Evolutionary conservation across 2,888 invertebrate genomes (phyloP), one percentile per base, ranked within the genome.

Genomic region (Griposia aprilina): DNA sequence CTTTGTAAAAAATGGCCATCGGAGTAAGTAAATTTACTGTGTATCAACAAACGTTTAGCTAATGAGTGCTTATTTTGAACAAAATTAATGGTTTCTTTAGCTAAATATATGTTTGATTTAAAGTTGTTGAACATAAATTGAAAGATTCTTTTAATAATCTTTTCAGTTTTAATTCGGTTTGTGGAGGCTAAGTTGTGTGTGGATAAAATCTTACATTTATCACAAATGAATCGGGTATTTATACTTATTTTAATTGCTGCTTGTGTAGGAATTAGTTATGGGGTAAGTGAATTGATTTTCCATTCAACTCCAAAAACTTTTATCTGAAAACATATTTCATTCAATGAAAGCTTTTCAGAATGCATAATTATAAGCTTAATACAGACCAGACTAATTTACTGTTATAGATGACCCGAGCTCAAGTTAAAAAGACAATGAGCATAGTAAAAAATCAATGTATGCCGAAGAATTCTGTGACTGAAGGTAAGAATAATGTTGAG

Each of bases 381-480:
- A 20, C 8, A 36, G 20, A 55, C 1, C 7, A 67, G 11, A n/a
- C 8, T 8, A 50, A 41, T 70, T 71, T 57, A 7, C 17, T 74
- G 72, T 82, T 87, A 6, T 80, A 96, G 96, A 95, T 96, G 95
- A 91, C 94, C 8, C 90, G 94, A 80, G 97, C 97, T 3, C 98
- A 98, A 91, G 93, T 98, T 89, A 97, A 97, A 87, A 97, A 97
- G 63, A 97, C 98, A 0, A 95, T 97, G 76, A 96, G 95, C 69
- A 88, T 97, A 17, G 95, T 98, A 90, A 96, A 98, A 74, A 97
- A 97, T 71, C 97, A 97, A 48, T 98, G 98, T 83, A 92, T 97
- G 86, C 96, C 97, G 20, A 98, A 98, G 94, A 95, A 94, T 60
- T 97, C 97, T 81, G 95, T 96, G 0, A 93, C 96, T 13, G 94